Conservation (phyloP, 2,888 invertebrate genomes). For the Pristionchus fissidentatus region DNA sequence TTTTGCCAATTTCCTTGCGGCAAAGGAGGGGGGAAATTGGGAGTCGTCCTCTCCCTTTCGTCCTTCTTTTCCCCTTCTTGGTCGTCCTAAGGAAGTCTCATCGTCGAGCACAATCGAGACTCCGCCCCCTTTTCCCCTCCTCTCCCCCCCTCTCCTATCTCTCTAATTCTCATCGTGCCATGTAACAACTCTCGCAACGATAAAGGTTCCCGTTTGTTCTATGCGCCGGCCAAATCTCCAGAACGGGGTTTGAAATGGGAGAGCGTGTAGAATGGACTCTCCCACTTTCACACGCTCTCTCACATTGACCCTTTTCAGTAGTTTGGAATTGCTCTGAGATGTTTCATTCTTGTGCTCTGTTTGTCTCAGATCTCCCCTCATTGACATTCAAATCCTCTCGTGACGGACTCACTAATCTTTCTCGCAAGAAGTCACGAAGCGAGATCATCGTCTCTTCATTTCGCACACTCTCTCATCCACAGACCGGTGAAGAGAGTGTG, state of each 20-base stretch:
- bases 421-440: no score
- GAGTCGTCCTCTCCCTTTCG: constrained; percentile 1
- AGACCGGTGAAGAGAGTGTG: background rate
- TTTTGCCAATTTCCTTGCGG: background rate
- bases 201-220: no score
- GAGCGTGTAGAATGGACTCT: no score
- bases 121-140: background rate
- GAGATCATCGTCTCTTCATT: no score
- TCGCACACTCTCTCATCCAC: constrained; percentile 7
- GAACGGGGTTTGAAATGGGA: no score
- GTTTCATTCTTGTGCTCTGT: no score
- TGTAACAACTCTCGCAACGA: background rate
- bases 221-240: no score
- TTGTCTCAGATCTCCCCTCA: no score
- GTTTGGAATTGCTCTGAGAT: no score
- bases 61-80: background rate
- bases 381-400: constrained; percentile 18
- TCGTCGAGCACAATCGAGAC: constrained; percentile 38
- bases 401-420: constrained; percentile 7
- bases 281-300: no score
- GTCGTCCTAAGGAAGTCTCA: constrained; percentile 23
- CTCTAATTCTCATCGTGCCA: constrained; percentile 16
- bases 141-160: background rate
- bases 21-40: constrained; percentile 3
- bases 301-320: no score